Base-by-base conservation (phyloP, 2,797 vertebrate species). In the Pseudomugil tenellus region DNA sequence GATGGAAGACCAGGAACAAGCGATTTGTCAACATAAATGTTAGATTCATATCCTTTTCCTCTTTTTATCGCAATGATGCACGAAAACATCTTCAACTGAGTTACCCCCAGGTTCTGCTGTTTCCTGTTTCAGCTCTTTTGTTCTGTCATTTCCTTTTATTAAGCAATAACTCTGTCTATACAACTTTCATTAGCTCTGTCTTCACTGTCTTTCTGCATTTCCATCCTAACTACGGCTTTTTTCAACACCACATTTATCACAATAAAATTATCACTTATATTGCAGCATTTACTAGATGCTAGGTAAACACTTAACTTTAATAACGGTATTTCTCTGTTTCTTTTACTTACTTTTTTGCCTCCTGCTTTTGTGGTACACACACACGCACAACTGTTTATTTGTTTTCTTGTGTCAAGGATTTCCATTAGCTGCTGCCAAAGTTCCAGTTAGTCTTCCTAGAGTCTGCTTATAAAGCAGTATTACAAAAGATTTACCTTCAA, bases 131-230 rank as follows among this genome's bases (percentile, higher is more conserved):
- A n/a, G n/a, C 32, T 31, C 34, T 49, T 61, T 57, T 71, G 48
- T 74, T 58, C 67, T 70, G 31, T 75, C 57, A 72, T 23, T 77
- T 35, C 64, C 52, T 17, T 61, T 48, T 63, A 46, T 72, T 25
- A 43, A 74, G 81, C 53, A 84, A 51, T 75, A 53, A 78, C 58
- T 61, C 2, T 39, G 46, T 83, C 79, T 70, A 3, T 13, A 11
- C 53, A 59, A 69, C 31, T 52, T 57, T 56, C 61, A 34, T 39
- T 17, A 71, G 56, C 21, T 78, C 6, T 14, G 23, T 17, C 52
- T 59, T 48, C 23, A 49, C 58, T 25, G 10, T 43, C 16, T 49
- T 14, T n/a, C 56, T 51, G 32, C 12, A 10, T 60, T 21, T 10
- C 10, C 28, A 43, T 19, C 61, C 26, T 1, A 41, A 32, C 32